phyloP scores from a whole-genome alignment of 1,140 invertebrate genomes.

The Ceratitis capitata region DNA sequence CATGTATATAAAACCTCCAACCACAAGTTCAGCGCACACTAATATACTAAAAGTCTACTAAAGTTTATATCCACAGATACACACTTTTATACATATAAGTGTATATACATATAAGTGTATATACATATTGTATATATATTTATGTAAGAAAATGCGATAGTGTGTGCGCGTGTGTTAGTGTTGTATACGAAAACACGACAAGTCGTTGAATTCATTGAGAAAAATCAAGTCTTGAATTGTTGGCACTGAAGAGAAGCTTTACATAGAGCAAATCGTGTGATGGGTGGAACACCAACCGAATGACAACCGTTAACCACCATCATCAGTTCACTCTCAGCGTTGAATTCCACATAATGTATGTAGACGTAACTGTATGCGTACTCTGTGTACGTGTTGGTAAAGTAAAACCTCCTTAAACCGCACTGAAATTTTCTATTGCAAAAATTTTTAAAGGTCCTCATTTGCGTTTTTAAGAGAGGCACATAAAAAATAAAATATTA shows the following conservation, averaged over 20 bases:
- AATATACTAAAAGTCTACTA: no score
- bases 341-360: neutral
- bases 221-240: constrained; percentile 49
- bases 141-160: neutral
- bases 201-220: constrained; percentile 62
- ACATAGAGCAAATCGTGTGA: neutral
- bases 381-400: neutral
- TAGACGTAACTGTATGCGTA: neutral
- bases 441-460: no score
- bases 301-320: neutral
- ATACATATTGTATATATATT: neutral
- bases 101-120: neutral
- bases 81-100: no score
- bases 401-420: neutral
- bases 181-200: neutral
- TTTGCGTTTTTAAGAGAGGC: neutral
- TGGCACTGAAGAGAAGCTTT: neutral
- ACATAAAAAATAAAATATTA: neutral
- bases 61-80: no score
- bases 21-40: neutral
- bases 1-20: neutral
- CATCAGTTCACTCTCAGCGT: neutral
- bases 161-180: constrained; percentile 42
- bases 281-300: no score
- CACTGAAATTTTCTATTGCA: no score